Conservation (phyloP, 2,888 invertebrate species). For the Adelognathus sp. region DNA sequence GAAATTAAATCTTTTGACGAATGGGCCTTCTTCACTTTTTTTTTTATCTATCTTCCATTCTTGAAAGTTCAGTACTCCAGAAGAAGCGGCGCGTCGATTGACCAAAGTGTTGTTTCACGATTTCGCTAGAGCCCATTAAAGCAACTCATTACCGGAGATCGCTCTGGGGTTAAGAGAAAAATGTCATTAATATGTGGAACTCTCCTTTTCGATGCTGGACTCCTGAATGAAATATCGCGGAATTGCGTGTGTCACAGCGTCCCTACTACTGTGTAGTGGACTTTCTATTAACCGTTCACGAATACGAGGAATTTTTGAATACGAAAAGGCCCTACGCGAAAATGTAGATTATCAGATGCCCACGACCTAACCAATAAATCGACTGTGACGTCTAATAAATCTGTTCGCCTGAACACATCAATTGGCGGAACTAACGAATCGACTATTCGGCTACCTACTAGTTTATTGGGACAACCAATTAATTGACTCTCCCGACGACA, state of each 20-base stretch:
- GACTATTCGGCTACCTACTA: too few relatives aligned
- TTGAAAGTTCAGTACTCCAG: background rate
- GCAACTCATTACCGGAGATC: background rate
- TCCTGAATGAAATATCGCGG: background rate
- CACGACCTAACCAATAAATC: too few relatives aligned
- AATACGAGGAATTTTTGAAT: background rate
- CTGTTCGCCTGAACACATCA: too few relatives aligned
- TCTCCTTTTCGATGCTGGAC: background rate
- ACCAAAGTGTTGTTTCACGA: background rate
- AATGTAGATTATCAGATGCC: too few relatives aligned
- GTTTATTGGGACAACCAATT: too few relatives aligned
- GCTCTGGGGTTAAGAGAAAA: background rate
- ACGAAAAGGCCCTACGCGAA: too few relatives aligned
- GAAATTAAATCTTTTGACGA: slow-evolving; percentile 14
- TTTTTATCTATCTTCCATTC: too few relatives aligned
- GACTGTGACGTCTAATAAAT: too few relatives aligned
- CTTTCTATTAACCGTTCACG: background rate
- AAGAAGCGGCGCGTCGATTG: background rate
- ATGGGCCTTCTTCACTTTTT: background rate
- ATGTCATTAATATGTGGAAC: background rate
- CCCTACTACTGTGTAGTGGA: background rate
- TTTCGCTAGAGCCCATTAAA: slow-evolving; percentile 12
- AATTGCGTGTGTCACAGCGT: background rate
- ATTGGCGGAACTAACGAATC: too few relatives aligned
- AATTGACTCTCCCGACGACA: too few relatives aligned